Evolutionary conservation across 1,140 invertebrate genomes (phyloP).

Genomic region (Conus betulinus): DNA sequence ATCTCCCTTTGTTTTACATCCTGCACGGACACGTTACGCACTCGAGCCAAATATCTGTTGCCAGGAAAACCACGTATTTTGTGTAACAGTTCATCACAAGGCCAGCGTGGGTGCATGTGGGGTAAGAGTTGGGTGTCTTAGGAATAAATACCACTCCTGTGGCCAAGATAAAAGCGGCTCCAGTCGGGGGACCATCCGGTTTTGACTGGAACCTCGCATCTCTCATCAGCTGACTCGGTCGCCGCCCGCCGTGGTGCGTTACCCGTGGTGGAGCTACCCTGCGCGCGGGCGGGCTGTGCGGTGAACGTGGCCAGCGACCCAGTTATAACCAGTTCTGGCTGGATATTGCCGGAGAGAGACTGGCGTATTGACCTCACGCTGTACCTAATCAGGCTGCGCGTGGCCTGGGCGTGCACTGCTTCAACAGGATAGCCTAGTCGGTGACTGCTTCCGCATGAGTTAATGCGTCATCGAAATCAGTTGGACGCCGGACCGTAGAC

Average conservation of each 20-base stretch:
- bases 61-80: too few species aligned
- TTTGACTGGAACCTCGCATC: neutral
- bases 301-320: neutral
- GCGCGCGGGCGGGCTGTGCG: neutral
- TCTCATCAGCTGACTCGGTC: neutral
- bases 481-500: too few species aligned
- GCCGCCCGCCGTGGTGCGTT: neutral
- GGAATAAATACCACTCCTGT: constrained; percentile 2
- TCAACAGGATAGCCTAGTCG: too few species aligned
- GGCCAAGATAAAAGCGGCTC: neutral
- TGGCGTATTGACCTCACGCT: neutral
- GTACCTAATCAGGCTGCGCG: too few species aligned
- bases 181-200: neutral
- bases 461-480: too few species aligned
- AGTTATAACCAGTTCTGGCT: neutral
- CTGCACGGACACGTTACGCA: neutral
- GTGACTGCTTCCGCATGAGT: too few species aligned
- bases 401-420: neutral
- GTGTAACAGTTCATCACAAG: neutral
- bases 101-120: neutral
- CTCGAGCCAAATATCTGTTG: too few species aligned
- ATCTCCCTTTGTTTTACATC: neutral
- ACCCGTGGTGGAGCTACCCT: neutral
- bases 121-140: neutral
- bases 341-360: neutral